These are phyloP conservation scores for Mylabris phalerata DNA, from an alignment of 1,140 invertebrate genomes.

Conservation along the genomic window DNA sequence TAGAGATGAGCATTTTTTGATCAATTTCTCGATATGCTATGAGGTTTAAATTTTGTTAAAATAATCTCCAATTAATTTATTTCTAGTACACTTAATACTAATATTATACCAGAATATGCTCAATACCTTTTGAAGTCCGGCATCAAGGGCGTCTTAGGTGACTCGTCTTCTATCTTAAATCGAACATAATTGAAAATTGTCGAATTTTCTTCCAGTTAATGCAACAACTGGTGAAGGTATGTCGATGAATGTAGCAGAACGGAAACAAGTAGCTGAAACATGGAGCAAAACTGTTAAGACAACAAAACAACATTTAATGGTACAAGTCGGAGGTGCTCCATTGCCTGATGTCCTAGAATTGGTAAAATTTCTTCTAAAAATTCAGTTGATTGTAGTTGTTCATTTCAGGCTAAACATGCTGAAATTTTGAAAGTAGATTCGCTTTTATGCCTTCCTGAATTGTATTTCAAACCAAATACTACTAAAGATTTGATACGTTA, in stretches of 20 bases:
- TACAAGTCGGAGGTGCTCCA: constrained; percentile 69
- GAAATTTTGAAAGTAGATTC: constrained; percentile 60
- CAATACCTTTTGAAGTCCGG: constrained; percentile 50
- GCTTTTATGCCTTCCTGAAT: constrained; percentile 67
- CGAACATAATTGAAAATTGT: constrained; percentile 4
- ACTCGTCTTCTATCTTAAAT: constrained; percentile 16
- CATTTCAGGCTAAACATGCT: constrained; percentile 64
- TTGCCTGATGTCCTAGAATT: constrained; percentile 64
- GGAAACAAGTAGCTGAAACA: constrained; percentile 59
- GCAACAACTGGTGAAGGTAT: constrained; percentile 76
- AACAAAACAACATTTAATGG: constrained; percentile 59
- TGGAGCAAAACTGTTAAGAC: constrained; percentile 56
- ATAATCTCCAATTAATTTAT: constrained; percentile 8
- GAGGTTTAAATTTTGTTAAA: not conserved
- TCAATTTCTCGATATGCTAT: too few species aligned
- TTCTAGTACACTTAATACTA: constrained; percentile 46
- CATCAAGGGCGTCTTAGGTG: constrained; percentile 60
- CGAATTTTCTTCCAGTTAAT: constrained; percentile 52
- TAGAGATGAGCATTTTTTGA: too few species aligned
- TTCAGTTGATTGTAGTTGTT: not conserved
- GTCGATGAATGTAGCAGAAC: constrained; percentile 59
- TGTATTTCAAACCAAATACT: constrained; percentile 65
- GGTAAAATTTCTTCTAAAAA: constrained; percentile 43
- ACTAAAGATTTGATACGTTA: constrained; percentile 62
- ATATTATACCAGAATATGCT: constrained; percentile 55